Percentiles rank a stretch among this genome's conserved stretches.
Conservation (phyloP, 2,113 vertebrate genomes). For the Pelecanus crispus region DNA sequence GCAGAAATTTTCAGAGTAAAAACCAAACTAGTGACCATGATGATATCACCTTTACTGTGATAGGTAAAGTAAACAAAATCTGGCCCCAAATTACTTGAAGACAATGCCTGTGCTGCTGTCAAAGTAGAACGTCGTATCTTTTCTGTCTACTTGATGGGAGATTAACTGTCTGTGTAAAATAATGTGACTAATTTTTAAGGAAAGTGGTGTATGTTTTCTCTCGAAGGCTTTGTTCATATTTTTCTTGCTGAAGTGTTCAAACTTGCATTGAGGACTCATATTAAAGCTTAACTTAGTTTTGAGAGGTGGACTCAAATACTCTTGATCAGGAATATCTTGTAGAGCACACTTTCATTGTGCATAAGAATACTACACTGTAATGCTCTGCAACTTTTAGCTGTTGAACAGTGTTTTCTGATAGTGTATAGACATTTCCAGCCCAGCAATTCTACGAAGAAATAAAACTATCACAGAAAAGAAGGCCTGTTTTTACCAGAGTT, state of each 20-base stretch:
- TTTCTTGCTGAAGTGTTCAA: neutral
- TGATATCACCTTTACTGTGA: neutral
- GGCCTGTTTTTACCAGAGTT: neutral
- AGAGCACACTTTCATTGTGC: neutral
- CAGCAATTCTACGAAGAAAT: neutral
- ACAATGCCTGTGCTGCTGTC: neutral
- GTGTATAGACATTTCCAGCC: neutral
- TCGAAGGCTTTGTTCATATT: neutral
- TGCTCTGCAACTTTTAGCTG: neutral
- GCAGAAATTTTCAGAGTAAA: neutral
- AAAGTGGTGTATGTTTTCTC: neutral
- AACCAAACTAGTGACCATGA: neutral
- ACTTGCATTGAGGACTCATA: neutral
- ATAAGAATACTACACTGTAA: neutral
- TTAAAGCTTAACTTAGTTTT: neutral
- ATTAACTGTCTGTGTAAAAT: neutral
- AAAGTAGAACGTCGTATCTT: neutral
- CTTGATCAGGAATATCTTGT: neutral
- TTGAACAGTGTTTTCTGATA: neutral
- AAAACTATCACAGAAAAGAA: neutral
- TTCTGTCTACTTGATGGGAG: neutral
- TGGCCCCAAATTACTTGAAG: neutral
- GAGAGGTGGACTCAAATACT: neutral
- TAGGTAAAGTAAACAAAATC: neutral
- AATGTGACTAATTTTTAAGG: neutral